These are phyloP conservation scores for Siphamia tubifer DNA, from an alignment of 2,113 vertebrate species.

Conservation along the genomic window DNA sequence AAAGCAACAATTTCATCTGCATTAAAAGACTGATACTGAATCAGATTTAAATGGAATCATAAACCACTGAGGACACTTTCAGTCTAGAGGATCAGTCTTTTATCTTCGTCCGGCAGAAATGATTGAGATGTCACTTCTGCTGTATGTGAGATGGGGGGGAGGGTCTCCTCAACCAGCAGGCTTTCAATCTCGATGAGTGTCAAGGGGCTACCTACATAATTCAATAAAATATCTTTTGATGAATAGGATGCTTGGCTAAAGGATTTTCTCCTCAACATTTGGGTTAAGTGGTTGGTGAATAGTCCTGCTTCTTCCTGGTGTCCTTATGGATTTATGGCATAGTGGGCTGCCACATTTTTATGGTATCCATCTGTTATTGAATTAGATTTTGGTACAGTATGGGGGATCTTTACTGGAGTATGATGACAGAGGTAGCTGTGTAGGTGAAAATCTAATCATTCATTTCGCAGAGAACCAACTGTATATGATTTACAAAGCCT, in stretches of 20 bases:
- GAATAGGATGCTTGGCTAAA: not conserved
- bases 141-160: not conserved
- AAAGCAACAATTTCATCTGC: too few species aligned
- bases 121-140: not conserved
- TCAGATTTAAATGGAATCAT: too few species aligned
- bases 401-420: too few species aligned
- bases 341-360: not conserved
- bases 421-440: too few species aligned
- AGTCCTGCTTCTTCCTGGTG: not conserved
- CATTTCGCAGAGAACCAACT: too few species aligned
- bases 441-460: too few species aligned
- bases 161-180: not conserved
- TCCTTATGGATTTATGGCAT: constrained; percentile 2
- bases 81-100: constrained; percentile 3
- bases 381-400: too few species aligned
- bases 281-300: constrained; percentile 40
- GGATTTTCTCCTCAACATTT: constrained; percentile 16
- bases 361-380: constrained; percentile 6
- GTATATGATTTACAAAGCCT: too few species aligned
- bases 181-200: constrained; percentile 48
- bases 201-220: constrained; percentile 28
- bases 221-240: constrained; percentile 35
- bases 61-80: too few species aligned
- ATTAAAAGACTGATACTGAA: too few species aligned
- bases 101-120: not conserved